Conservation (phyloP, 2,888 invertebrate genomes). For the Cataglyphis livida region DNA sequence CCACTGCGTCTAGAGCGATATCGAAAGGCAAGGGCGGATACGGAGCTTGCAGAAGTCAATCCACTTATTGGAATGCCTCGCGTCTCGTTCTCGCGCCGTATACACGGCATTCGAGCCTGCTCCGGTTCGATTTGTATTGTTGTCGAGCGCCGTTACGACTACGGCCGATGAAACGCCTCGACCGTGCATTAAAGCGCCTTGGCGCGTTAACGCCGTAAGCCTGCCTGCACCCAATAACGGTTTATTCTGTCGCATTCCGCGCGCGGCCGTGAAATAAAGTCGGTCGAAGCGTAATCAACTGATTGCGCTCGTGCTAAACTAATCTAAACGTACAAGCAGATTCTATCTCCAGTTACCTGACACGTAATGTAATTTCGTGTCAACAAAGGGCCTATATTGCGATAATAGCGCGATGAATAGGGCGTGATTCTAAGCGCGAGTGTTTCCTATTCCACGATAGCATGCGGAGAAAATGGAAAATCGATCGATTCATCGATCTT, state of each 20-base stretch:
- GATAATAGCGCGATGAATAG: slow-evolving; percentile 66
- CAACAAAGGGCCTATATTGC: slow-evolving; percentile 16
- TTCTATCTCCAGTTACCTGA: not conserved
- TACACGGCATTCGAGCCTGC: slow-evolving; percentile 72
- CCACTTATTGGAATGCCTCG: slow-evolving; percentile 82
- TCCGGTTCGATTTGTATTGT: slow-evolving; percentile 80
- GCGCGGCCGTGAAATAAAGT: slow-evolving; percentile 72
- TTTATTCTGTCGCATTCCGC: slow-evolving; percentile 73
- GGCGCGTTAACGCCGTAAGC: slow-evolving; percentile 67
- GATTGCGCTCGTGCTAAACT: slow-evolving; percentile 20
- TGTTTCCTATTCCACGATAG: slow-evolving; percentile 17
- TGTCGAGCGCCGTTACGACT: slow-evolving; percentile 67
- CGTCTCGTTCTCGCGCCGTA: slow-evolving; percentile 75
- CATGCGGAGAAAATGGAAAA: slow-evolving; percentile 34
- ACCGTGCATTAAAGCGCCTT: slow-evolving; percentile 62
- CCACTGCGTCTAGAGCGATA: slow-evolving; percentile 64
- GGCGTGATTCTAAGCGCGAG: not conserved
- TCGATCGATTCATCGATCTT: slow-evolving; percentile 33
- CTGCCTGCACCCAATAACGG: slow-evolving; percentile 74
- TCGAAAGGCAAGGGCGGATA: slow-evolving; percentile 69
- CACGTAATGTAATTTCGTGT: slow-evolving; percentile 35
- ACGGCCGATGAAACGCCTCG: slow-evolving; percentile 47
- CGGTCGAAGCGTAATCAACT: slow-evolving; percentile 39
- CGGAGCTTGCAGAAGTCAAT: slow-evolving; percentile 80
- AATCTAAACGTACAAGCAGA: slow-evolving; percentile 27